Evolutionary conservation across 2,888 invertebrate species (phyloP).

Genomic region (Caenorhabditis sp.): DNA sequence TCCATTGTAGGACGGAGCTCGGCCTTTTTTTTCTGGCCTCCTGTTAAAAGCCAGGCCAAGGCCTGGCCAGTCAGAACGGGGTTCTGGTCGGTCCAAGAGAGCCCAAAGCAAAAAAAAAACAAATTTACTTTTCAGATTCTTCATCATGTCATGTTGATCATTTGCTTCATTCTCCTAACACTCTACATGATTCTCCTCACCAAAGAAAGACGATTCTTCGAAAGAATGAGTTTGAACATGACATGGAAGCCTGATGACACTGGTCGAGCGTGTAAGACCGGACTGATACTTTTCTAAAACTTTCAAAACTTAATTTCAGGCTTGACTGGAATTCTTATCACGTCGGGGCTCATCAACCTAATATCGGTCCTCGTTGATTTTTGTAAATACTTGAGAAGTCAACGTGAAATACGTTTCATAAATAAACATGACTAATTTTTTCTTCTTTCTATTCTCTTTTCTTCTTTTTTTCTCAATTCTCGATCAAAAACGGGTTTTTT

Average conservation of each 20-base stretch:
- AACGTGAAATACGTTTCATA: conserved; percentile 32
- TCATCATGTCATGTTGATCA: conserved; percentile 13
- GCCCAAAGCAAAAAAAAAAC: too few relatives aligned
- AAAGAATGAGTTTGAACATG: conserved; percentile 10
- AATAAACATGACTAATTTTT: conserved; percentile 19
- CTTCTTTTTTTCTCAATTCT: background rate
- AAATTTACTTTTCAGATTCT: conserved; percentile 6
- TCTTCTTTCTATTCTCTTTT: background rate
- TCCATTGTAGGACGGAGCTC: too few relatives aligned
- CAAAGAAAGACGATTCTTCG: conserved; percentile 18
- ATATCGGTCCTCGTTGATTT: background rate
- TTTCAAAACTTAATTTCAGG: conserved; percentile 12
- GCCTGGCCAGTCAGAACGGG: too few relatives aligned
- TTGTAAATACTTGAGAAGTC: conserved; percentile 15
- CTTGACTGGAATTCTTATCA: conserved; percentile 6
- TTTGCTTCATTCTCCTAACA: conserved; percentile 12
- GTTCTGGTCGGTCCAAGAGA: too few relatives aligned
- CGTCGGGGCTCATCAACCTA: conserved; percentile 19
- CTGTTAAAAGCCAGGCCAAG: too few relatives aligned
- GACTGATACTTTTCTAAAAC: background rate
- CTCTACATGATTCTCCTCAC: conserved; percentile 27
- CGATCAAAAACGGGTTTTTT: background rate
- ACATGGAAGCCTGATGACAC: conserved; percentile 35
- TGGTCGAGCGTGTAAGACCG: conserved; percentile 42
- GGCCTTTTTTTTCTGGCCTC: too few relatives aligned